Conservation (phyloP, 2,888 invertebrate genomes). For the Gisinianus flammeolus region DNA sequence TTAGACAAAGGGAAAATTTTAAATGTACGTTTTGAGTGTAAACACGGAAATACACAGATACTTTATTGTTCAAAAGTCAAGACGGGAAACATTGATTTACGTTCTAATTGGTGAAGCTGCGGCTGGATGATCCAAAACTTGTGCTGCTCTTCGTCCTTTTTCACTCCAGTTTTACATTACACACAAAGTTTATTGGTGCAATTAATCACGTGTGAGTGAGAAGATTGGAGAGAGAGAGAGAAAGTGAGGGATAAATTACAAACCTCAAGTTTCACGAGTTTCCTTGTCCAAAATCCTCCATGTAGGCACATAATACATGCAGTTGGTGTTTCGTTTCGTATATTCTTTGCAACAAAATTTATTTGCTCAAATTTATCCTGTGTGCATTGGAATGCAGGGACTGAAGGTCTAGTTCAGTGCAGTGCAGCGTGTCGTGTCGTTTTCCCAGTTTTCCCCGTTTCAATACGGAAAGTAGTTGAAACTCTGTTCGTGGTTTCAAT, state of each 20-base stretch:
- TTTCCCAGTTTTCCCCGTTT: neutral
- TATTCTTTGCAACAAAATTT: slow-evolving; percentile 13
- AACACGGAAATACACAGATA: too few relatives aligned
- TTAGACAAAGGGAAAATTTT: neutral
- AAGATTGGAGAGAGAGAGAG: slow-evolving; percentile 11
- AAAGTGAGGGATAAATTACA: slow-evolving; percentile 40
- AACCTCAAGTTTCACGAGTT: slow-evolving; percentile 2
- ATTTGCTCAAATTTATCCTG: slow-evolving; percentile 25
- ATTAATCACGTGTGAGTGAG: slow-evolving; percentile 29
- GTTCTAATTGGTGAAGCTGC: slow-evolving; percentile 24
- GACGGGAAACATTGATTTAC: slow-evolving; percentile 23
- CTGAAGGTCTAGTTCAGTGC: neutral
- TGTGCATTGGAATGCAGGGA: neutral
- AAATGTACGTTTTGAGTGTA: too few relatives aligned
- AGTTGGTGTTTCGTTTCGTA: too few relatives aligned
- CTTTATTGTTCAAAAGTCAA: too few relatives aligned
- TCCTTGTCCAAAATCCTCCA: neutral
- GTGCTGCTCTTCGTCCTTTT: too few relatives aligned
- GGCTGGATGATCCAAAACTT: too few relatives aligned
- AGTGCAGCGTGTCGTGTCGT: neutral
- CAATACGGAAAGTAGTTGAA: too few relatives aligned
- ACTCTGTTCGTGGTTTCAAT: neutral
- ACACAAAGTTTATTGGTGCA: slow-evolving; percentile 26
- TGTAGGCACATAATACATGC: too few relatives aligned
- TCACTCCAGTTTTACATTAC: slow-evolving; percentile 26